Base-by-base conservation (phyloP, 1,140 invertebrate genomes). In the Steinernema khuongi region DNA sequence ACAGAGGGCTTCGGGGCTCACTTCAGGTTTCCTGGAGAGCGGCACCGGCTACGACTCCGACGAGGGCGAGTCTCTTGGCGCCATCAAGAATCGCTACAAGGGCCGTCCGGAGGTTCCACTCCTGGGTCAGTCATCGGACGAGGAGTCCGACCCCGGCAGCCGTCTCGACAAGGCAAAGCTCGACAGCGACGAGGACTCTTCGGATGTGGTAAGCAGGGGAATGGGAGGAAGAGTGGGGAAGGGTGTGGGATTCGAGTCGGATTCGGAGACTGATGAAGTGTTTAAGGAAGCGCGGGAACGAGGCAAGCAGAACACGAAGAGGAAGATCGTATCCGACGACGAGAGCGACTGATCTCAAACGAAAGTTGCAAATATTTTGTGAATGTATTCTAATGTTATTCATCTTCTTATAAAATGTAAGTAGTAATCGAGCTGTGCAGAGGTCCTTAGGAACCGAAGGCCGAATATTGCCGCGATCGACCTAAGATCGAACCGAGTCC, bases 1-100 rank as follows among this genome's bases (percentile, higher is more conserved):
- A 29, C 72, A 74, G 31, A 41, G 73, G 26, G 68, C 69, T 14
- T 66, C 41, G 36, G 78, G 80, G 4, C 28, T 77, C 33, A 50
- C 71, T 18, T 28, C n/a, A 18, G 19, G 26, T 28, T 28, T 75
- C 60, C 60, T 77, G 31, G 68, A 74, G 50, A 32, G 67, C 66
- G 1, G 66, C 44, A 28, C 60, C 31, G 66, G 74, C 36, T 77
- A 50, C 41, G 36, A 70, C 32, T 11, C 22, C 44, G n/a, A 67
- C 30, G 30, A 71, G 69, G 71, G 26, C 30, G 80, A 82, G 30
- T 80, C 79, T 1, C 29, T 80, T 31, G 70, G 67, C 14, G 80
- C 79, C 1, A 80, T 80, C 31, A 80, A 80, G 50, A 50, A 72
- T n/a, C 31, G 70, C 31, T 80, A 75, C 50, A 70, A 80, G 19